Evolutionary conservation across 2,888 invertebrate species (phyloP), one percentile per base, ranked within the genome.

Genomic region (Machimus atricapillus): DNA sequence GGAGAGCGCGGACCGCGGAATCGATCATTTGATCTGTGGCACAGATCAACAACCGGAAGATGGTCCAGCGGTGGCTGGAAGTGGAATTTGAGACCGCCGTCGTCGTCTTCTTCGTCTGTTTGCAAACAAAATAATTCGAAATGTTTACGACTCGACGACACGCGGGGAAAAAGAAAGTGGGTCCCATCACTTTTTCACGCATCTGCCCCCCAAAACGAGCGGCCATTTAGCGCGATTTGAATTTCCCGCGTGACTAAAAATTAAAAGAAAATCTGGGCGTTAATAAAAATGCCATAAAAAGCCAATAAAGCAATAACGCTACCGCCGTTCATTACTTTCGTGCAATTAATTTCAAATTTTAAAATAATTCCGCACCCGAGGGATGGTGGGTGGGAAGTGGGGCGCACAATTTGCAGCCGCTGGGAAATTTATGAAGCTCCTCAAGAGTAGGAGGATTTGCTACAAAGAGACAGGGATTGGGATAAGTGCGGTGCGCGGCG

Each of bases 261-360:
- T 14, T 14, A 46, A 16, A 76, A 37, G 19, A 56, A 83, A 85
- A 74, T n/a, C 40, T 27, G 12, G 8, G 43, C 58, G 66, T 73
- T 85, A 85, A 85, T 85, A 85, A 85, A 85, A 85, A n/a, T 37
- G 46, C 85, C 74, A 85, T 85, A 85, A 85, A 85, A 85, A 46
- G 85, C 85, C 85, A 85, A 85, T 85, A 85, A 85, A 74, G 74
- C 16, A 74, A 46, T 46, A 85, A 85, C 43, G 85, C 85, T 9
- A 85, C 85, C 85, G 85, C 43, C 86, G 52, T 86, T 87, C 82
- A 87, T 88, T 88, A 88, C 81, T 87, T 87, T 87, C 88, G 23
- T 85, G 83, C 88, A 88, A 88, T 88, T 88, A 88, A 88, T 76
- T 88, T 87, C 85, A 82, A 88, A 88, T 88, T 88, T 88, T 85